These are phyloP conservation scores for Hipparchia semele DNA, from an alignment of 2,888 invertebrate genomes.

Conservation along the genomic window DNA sequence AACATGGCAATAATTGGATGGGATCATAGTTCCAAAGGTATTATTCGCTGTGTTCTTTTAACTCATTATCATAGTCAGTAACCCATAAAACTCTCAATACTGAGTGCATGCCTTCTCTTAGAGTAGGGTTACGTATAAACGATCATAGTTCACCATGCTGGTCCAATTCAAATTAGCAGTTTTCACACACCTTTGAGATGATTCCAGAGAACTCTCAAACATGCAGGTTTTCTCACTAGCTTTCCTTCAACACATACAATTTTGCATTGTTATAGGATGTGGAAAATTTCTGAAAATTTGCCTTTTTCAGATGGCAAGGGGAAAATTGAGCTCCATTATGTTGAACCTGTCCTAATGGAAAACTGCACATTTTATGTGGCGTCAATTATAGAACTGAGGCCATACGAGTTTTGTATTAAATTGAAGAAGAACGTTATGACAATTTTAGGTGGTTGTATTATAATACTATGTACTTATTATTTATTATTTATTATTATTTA, in stretches of 20 bases:
- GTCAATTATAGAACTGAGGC: slow-evolving; percentile 50
- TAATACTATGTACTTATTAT: too few relatives aligned
- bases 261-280: not conserved
- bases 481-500: too few relatives aligned
- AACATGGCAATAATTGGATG: slow-evolving; percentile 18
- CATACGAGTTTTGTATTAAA: slow-evolving; percentile 55
- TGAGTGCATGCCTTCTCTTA: too few relatives aligned
- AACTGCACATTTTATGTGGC: slow-evolving; percentile 43
- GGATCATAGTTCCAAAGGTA: slow-evolving; percentile 16
- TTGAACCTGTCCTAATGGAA: slow-evolving; percentile 34
- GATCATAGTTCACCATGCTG: too few relatives aligned
- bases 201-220: too few relatives aligned
- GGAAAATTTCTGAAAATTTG: not conserved
- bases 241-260: not conserved
- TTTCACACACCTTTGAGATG: too few relatives aligned
- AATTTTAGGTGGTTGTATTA: slow-evolving; percentile 28
- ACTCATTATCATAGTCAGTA: not conserved
- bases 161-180: too few relatives aligned
- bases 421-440: slow-evolving; percentile 26
- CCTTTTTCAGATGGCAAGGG: slow-evolving; percentile 17
- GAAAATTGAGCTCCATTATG: slow-evolving; percentile 13
- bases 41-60: not conserved
- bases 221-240: too few relatives aligned
- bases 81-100: too few relatives aligned
- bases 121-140: too few relatives aligned